These are phyloP conservation scores for Portunus trituberculatus DNA, from an alignment of 1,140 invertebrate genomes.

Conservation along the genomic window DNA sequence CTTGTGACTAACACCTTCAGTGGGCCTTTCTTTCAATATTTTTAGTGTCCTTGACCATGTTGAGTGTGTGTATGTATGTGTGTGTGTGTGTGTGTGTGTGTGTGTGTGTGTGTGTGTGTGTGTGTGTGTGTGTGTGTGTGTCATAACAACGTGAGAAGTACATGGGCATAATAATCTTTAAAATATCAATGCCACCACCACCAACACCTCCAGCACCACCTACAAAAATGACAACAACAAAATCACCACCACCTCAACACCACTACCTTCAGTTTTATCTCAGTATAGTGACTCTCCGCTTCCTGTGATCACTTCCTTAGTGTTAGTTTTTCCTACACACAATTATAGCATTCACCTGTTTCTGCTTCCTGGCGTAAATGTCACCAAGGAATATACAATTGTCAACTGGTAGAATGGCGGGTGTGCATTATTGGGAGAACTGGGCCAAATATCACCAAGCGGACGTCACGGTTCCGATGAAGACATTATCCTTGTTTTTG, in stretches of 20 bases:
- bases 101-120: neutral
- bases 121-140: neutral
- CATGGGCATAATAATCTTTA: too few species aligned
- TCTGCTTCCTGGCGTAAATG: neutral
- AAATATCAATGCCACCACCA: too few species aligned
- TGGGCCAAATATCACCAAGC: slow-evolving; percentile 18
- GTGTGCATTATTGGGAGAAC: neutral
- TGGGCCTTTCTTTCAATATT: too few species aligned
- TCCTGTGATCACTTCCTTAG: neutral
- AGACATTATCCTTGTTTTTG: neutral
- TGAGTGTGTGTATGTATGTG: neutral
- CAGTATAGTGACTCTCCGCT: too few species aligned
- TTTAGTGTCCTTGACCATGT: neutral
- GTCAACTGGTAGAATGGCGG: neutral
- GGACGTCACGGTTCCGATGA: neutral
- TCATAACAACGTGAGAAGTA: neutral
- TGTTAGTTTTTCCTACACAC: neutral
- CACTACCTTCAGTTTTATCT: neutral
- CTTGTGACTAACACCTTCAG: too few species aligned
- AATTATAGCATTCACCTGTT: neutral
- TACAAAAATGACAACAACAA: too few species aligned
- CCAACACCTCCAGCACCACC: too few species aligned
- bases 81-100: slow-evolving; percentile 23
- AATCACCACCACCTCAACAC: too few species aligned
- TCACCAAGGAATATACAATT: slow-evolving; percentile 10